Base-by-base conservation (phyloP, 2,888 invertebrate species). In the Teleiodes luculella region DNA sequence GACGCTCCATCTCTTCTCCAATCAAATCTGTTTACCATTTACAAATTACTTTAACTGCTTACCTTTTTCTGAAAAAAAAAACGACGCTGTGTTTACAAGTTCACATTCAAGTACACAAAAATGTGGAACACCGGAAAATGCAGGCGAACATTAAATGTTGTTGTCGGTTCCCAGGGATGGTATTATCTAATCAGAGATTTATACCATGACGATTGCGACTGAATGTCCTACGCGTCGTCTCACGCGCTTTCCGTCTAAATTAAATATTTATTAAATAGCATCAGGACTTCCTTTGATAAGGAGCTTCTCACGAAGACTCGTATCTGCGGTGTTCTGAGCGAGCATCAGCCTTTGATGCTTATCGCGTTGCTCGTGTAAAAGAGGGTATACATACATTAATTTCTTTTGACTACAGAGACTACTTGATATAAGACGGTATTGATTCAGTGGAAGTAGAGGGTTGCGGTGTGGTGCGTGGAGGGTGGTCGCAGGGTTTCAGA, bases 181-280 rank as follows among this genome's bases (percentile, higher is more conserved):
- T 86, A 88, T n/a, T n/a, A n/a, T 89, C 86, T 87, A 88, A 87
- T 89, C 86, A 78, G 74, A 67, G 70, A 77, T 76, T 80, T 83
- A 77, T 76, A 72, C 68, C 74, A 81, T 79, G 77, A 81, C 80
- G 75, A 81, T 78, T 85, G 76, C 72, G 70, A 63, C 72, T 75
- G 73, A 67, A 74, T 71, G 68, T 65, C 68, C 70, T 73, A 73
- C 64, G 71, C 70, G 48, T 48, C 48, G 35, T 74, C 72, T 69
- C 67, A 64, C 72, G 67, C 75, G 72, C 73, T 78, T 79, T 74
- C 74, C 71, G 70, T 66, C 74, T 70, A 81, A 83, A 86, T 83
- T 82, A 85, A 86, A 86, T 86, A 86, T 86, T 85, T 82, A 83
- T 75, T 81, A 75, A 76, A 82, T 53, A 33, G 39, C 50, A 53